Evolutionary conservation across 2,888 invertebrate species (phyloP).

Genomic region (Drosophila subsilvestris): DNA sequence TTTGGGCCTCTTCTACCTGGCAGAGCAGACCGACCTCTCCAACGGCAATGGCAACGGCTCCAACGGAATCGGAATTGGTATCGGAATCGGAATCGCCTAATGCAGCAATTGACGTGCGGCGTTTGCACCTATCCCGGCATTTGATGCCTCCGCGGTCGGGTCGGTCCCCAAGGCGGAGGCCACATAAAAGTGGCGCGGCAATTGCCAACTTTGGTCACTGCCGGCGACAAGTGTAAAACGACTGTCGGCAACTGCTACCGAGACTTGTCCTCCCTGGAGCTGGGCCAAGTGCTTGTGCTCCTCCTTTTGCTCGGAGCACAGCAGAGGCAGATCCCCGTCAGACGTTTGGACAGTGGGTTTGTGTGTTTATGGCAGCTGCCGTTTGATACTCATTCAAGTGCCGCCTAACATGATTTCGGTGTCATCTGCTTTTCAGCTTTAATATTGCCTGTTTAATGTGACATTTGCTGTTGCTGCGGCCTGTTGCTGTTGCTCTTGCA

Average conservation of each 20-base stretch:
- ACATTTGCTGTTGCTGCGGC: slow-evolving; percentile 58
- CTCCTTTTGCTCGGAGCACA: slow-evolving; percentile 27
- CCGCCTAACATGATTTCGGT: slow-evolving; percentile 83
- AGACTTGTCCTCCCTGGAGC: slow-evolving; percentile 19
- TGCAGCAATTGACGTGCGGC: slow-evolving; percentile 77
- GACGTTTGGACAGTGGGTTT: slow-evolving; percentile 59
- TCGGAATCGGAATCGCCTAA: slow-evolving; percentile 58
- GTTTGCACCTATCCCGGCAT: slow-evolving; percentile 72
- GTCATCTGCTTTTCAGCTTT: slow-evolving; percentile 82
- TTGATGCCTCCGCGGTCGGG: slow-evolving; percentile 66
- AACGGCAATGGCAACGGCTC: slow-evolving; percentile 26
- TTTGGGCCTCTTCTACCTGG: slow-evolving; percentile 41
- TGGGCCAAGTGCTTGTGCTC: slow-evolving; percentile 30
- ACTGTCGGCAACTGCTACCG: slow-evolving; percentile 58
- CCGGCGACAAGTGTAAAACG: slow-evolving; percentile 83
- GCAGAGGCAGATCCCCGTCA: slow-evolving; percentile 30
- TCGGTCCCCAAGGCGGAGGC: slow-evolving; percentile 70
- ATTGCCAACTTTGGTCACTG: slow-evolving; percentile 81
- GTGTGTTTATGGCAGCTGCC: slow-evolving; percentile 80
- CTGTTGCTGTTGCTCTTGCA: slow-evolving; percentile 53
- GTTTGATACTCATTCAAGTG: slow-evolving; percentile 82
- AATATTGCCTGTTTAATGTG: slow-evolving; percentile 79
- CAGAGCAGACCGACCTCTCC: neutral
- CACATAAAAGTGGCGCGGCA: slow-evolving; percentile 80
- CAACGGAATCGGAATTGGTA: slow-evolving; percentile 34